Base-by-base conservation (phyloP, 1,140 invertebrate genomes). In the Macrocentrus cingulum region DNA sequence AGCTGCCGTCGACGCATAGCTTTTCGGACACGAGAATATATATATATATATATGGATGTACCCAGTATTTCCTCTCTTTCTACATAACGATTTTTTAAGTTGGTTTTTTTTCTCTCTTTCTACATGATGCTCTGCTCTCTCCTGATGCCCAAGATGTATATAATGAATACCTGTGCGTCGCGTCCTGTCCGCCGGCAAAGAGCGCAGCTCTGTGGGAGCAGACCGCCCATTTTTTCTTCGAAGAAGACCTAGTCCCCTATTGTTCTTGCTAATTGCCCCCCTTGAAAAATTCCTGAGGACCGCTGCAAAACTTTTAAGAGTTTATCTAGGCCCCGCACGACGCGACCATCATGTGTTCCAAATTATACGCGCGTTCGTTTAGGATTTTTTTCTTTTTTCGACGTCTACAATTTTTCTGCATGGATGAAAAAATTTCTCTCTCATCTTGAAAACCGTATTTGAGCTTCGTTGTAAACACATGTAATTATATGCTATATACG, bases 241-340 rank as follows among this genome's bases (percentile, higher is more conserved):
- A 39, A 39, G 36, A 15, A 15, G 13, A 15, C 36, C 7, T 39
- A 39, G 13, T n/a, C 36, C 32, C 50, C 70, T 67, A 74, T 74
- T 74, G 71, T 74, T 74, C 70, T 71, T 72, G 69, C 71, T 74
- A 74, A 74, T 74, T 74, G 71, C 71, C 70, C 66, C 64, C 66
- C 70, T 60, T 60, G n/a, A 57, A 57, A 41, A 39, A 22, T 37
- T 22, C 46, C n/a, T 50, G 6, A 44, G 34, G 29, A 16, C 45
- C 37, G 23, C 41, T 16, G 36, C 48, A 57, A 29, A 29, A 29
- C 25, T 29, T 29, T 29, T 29, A 29, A 9, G 9, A 29, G 25
- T 29, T 29, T 29, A 4, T 29, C 25, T 29, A 29, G 25, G 4
- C 25, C 9, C 25, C 25, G n/a, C 25, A 29, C 4, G 25, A 29